Conservation (phyloP, 2,888 invertebrate genomes). For the Pollenia amentaria region DNA sequence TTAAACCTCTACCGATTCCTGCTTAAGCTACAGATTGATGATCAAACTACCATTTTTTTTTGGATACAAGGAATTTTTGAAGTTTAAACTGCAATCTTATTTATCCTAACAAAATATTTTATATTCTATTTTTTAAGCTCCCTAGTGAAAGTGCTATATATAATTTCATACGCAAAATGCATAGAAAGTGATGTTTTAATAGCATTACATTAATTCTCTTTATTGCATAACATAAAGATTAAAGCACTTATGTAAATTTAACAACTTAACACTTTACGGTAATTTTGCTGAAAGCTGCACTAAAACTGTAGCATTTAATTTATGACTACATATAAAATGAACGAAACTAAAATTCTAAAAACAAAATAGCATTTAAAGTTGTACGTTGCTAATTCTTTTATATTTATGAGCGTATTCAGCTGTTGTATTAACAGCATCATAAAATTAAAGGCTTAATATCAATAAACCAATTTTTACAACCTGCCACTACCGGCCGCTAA, state of each 20-base stretch:
- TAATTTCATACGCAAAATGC: no score
- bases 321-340: constrained; percentile 1
- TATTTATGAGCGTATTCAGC: neutral
- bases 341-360: neutral
- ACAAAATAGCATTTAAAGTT: neutral
- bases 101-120: no score
- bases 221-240: no score
- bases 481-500: neutral
- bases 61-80: no score
- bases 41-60: no score
- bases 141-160: no score
- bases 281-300: neutral
- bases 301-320: neutral
- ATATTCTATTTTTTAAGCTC: no score
- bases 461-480: constrained; percentile 33
- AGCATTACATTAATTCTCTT: no score
- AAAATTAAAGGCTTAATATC: constrained; percentile 20
- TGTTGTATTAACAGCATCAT: constrained; percentile 21
- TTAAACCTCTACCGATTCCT: no score
- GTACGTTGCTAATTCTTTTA: neutral
- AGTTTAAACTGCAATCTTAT: no score
- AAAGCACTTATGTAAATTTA: neutral
- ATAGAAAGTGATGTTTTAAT: no score
- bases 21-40: no score
- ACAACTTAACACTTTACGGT: neutral